Conservation (phyloP, 1,140 invertebrate genomes). For the Triops longicaudatus region DNA sequence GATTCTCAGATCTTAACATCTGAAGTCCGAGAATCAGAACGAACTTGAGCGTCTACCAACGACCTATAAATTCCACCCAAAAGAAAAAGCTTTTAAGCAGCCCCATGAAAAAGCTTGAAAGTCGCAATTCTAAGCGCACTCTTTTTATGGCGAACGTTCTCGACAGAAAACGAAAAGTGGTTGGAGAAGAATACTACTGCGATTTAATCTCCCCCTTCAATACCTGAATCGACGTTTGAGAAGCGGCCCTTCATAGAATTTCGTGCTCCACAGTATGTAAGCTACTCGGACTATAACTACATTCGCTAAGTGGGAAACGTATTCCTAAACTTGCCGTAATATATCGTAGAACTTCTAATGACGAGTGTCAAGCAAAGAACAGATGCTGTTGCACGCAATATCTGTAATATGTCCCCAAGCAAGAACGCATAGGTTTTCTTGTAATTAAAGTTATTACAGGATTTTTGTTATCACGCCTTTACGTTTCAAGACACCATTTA, state of each 20-base stretch:
- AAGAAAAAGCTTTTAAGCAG: constrained; percentile 15
- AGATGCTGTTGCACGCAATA: too few relatives aligned
- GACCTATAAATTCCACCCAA: constrained; percentile 1
- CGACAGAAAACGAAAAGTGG: constrained; percentile 1
- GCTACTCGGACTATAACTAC: too few relatives aligned
- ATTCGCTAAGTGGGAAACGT: too few relatives aligned
- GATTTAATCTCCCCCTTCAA: background rate
- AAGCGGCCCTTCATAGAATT: background rate
- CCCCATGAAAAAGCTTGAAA: background rate
- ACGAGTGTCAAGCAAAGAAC: too few relatives aligned
- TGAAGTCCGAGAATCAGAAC: constrained; percentile 1
- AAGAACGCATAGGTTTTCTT: too few relatives aligned
- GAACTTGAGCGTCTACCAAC: constrained; percentile 7
- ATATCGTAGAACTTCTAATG: too few relatives aligned
- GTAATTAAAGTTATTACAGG: too few relatives aligned
- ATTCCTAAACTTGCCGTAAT: too few relatives aligned
- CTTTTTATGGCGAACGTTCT: background rate
- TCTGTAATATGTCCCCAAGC: too few relatives aligned
- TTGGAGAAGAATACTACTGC: background rate
- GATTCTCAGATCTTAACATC: background rate
- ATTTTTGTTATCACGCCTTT: too few relatives aligned
- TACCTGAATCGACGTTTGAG: background rate
- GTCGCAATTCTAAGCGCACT: background rate
- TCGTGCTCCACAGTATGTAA: too few relatives aligned
- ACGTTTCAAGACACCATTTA: too few relatives aligned